Percentiles rank a stretch among this genome's conserved stretches.
phyloP scores from a whole-genome alignment of 2,888 invertebrate genomes.

The Eremobia ochroleuca region DNA sequence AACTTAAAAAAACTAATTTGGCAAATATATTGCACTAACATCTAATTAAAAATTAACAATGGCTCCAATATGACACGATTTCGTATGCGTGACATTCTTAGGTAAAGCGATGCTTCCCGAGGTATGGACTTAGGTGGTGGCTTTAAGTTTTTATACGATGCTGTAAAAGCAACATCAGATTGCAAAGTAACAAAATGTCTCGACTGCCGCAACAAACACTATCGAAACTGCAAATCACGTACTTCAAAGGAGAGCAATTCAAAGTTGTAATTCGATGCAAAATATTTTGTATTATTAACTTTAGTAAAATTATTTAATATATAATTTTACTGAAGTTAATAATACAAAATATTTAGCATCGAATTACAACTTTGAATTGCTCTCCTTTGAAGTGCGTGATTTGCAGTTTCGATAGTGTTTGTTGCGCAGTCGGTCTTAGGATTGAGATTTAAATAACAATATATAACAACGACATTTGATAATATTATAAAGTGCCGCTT shows the following conservation, averaged over 20 bases:
- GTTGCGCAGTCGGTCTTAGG: no score
- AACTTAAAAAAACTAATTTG: conserved; percentile 76
- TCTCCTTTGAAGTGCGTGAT: no score
- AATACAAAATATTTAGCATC: no score
- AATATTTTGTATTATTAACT: no score
- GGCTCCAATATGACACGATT: conserved; percentile 70
- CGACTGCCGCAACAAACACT: no score
- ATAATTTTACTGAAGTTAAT: no score
- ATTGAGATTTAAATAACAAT: not conserved
- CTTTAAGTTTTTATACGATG: not conserved
- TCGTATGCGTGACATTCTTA: conserved; percentile 58
- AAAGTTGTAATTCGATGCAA: no score
- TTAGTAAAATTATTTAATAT: no score
- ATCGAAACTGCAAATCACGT: no score
- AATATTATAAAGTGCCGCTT: not conserved
- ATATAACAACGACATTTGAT: not conserved
- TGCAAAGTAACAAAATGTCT: not conserved
- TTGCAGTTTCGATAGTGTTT: no score
- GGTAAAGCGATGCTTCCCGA: conserved; percentile 52
- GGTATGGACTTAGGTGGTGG: conserved; percentile 15
- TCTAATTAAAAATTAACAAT: conserved; percentile 67
- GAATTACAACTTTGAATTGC: no score
- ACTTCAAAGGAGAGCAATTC: no score
- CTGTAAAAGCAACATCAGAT: not conserved
- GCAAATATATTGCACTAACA: conserved; percentile 83